Percentiles rank a stretch among this genome's conserved stretches.
Conservation (phyloP, 2,113 vertebrate genomes). For the Anseranas semipalmata region DNA sequence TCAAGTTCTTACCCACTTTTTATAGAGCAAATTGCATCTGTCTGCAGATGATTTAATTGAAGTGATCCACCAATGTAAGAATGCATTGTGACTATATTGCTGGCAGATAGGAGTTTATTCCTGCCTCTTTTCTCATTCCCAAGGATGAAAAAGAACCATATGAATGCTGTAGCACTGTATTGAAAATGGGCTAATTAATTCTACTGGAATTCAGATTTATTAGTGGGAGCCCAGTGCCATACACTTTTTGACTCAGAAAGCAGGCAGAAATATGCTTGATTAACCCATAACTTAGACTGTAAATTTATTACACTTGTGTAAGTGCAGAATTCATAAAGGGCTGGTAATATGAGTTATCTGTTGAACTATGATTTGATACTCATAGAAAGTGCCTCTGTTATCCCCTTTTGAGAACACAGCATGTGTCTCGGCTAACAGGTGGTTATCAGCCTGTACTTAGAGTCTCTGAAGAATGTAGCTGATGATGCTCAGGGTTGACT, state of each 20-base stretch:
- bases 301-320: not conserved
- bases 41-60: not conserved
- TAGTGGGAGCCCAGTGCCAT: not conserved
- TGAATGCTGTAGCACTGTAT: not conserved
- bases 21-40: not conserved
- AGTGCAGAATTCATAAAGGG: not conserved
- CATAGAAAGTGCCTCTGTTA: not conserved
- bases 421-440: not conserved
- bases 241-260: not conserved
- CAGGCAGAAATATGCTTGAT: not conserved
- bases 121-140: not conserved
- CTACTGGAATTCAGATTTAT: not conserved
- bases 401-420: not conserved
- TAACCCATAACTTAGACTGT: not conserved
- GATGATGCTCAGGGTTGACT: not conserved
- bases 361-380: not conserved
- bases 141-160: not conserved
- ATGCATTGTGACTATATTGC: not conserved
- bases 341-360: not conserved
- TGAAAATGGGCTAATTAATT: not conserved
- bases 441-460: rapidly evolving
- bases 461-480: rapidly evolving
- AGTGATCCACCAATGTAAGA: not conserved
- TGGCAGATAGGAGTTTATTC: rapidly evolving
- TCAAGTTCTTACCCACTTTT: not conserved